These are phyloP conservation scores for Irena cyanogastra DNA, from an alignment of 2,113 vertebrate genomes.

Conservation along the genomic window DNA sequence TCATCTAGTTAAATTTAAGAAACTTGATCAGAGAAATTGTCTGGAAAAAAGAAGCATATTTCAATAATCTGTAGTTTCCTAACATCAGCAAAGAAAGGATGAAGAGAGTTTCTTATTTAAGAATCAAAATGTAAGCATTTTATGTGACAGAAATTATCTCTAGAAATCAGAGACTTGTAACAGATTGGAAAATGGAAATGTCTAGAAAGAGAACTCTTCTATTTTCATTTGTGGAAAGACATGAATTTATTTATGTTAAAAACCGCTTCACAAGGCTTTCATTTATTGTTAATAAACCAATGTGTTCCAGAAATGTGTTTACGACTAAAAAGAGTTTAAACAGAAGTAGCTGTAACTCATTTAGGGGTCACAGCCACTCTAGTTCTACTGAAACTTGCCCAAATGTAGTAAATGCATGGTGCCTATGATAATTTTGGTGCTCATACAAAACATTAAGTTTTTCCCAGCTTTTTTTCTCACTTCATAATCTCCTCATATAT, in stretches of 20 bases:
- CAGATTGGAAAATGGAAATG: not conserved
- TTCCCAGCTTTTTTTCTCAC: not conserved
- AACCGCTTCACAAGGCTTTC: not conserved
- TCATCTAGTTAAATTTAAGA: not conserved
- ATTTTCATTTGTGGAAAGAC: not conserved
- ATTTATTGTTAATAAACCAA: not conserved
- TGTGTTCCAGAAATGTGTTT: not conserved
- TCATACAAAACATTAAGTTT: not conserved
- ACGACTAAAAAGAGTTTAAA: not conserved
- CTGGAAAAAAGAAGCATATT: not conserved
- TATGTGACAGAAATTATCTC: not conserved
- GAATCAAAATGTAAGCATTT: not conserved
- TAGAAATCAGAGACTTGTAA: not conserved
- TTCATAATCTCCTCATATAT: not conserved
- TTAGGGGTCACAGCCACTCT: not conserved
- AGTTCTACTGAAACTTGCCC: not conserved
- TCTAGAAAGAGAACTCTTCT: not conserved
- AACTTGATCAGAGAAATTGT: not conserved
- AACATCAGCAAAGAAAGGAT: not conserved
- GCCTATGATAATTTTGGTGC: not conserved
- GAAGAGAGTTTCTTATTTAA: not conserved
- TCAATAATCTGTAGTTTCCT: not conserved
- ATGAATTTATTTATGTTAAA: not conserved
- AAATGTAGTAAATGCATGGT: not conserved
- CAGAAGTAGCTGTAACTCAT: not conserved